phyloP scores from a whole-genome alignment of 2,888 invertebrate genomes.

The Fragum fragum region DNA sequence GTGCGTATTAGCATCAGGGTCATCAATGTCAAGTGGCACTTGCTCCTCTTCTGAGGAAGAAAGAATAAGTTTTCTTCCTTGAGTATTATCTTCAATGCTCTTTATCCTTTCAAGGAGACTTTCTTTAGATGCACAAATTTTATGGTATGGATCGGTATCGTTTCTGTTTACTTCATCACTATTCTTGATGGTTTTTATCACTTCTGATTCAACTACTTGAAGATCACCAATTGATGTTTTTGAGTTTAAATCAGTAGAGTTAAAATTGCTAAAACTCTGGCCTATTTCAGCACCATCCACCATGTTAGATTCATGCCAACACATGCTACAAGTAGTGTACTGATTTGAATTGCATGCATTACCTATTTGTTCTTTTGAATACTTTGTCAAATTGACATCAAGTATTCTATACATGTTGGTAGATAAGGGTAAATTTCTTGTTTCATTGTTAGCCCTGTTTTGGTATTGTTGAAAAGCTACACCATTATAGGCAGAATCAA shows the following conservation, averaged over 20 bases:
- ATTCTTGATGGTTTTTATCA: too few species aligned
- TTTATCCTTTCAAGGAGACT: background rate
- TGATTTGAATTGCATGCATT: slow-evolving; percentile 14
- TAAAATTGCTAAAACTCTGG: background rate
- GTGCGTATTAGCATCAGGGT: background rate
- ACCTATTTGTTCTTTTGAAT: background rate
- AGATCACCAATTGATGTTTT: background rate
- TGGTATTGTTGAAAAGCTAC: background rate
- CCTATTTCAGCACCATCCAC: background rate
- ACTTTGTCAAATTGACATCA: slow-evolving; percentile 8
- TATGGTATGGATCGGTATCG: background rate
- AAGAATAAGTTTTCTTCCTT: background rate
- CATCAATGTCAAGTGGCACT: too few species aligned
- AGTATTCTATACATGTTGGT: background rate
- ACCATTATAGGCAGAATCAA: background rate
- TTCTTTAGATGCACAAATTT: background rate
- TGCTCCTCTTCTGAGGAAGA: background rate
- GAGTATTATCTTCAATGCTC: background rate
- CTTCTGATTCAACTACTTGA: background rate
- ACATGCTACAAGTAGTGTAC: slow-evolving; percentile 18
- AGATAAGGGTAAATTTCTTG: background rate
- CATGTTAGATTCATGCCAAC: slow-evolving; percentile 14
- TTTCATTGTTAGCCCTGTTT: background rate
- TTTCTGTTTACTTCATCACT: too few species aligned
- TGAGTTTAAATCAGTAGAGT: background rate